Conservation (phyloP, 2,888 invertebrate species). For the Apodemia zela region DNA sequence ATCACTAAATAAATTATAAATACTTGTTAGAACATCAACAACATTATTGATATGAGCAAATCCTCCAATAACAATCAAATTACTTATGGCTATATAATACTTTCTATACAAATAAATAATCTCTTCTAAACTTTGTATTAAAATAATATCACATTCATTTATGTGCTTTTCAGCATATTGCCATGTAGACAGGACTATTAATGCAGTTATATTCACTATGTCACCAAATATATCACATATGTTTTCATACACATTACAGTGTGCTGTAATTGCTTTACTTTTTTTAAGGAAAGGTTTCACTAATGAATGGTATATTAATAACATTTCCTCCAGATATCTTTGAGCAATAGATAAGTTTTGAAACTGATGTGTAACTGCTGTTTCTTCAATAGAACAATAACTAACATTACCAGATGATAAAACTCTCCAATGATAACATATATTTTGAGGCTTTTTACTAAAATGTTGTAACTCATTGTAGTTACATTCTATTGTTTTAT, state of each 20-base stretch:
- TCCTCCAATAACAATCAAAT: constrained; percentile 86
- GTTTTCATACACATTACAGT: constrained; percentile 82
- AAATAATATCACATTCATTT: constrained; percentile 83
- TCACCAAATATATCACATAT: constrained; percentile 85
- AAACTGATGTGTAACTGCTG: constrained; percentile 60
- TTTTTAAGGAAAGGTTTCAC: constrained; percentile 84
- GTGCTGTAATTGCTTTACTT: constrained; percentile 73
- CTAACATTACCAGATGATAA: constrained; percentile 70
- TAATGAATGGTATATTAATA: constrained; percentile 81
- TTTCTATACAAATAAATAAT: constrained; percentile 85
- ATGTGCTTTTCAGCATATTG: constrained; percentile 84
- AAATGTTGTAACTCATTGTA: constrained; percentile 49
- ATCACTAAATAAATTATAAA: constrained; percentile 79
- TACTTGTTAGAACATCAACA: constrained; percentile 80
- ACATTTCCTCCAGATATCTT: constrained; percentile 85
- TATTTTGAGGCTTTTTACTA: constrained; percentile 59
- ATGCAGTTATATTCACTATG: constrained; percentile 83
- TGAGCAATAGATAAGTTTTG: constrained; percentile 83
- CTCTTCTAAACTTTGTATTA: constrained; percentile 86
- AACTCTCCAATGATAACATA: constrained; percentile 73
- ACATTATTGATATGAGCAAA: constrained; percentile 83
- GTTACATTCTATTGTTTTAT: constrained; percentile 41
- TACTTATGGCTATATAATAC: constrained; percentile 86
- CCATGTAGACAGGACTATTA: constrained; percentile 85
- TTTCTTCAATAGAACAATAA: constrained; percentile 68